Evolutionary conservation across 2,113 vertebrate species (phyloP).

Genomic region (Cyprinodon variegatus): DNA sequence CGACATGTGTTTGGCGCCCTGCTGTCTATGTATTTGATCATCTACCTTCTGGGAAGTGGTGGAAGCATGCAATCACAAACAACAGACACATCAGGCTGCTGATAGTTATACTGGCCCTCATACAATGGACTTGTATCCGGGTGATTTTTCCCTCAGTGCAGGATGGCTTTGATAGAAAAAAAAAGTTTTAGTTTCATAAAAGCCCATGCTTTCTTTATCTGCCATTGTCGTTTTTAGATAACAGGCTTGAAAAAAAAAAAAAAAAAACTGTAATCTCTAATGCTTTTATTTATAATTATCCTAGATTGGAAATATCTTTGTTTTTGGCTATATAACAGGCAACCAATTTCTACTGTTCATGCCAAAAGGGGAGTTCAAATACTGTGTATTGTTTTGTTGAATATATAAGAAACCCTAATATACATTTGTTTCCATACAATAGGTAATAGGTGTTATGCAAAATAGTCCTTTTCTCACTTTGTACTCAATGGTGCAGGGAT

Average conservation of each 20-base stretch:
- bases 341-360: conserved; percentile 32
- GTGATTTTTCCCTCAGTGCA: conserved; percentile 54
- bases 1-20: conserved; percentile 64
- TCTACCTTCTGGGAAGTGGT: conserved; percentile 70
- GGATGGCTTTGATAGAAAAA: conserved; percentile 60
- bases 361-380: conserved; percentile 21
- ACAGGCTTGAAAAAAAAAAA: conserved; percentile 61
- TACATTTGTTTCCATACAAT: conserved; percentile 15
- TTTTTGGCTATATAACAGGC: conserved; percentile 43
- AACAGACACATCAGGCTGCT: conserved; percentile 67
- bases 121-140: conserved; percentile 69
- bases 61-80: conserved; percentile 58
- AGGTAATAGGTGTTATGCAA: conserved; percentile 52
- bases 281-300: conserved; percentile 65
- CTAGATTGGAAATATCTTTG: conserved; percentile 55
- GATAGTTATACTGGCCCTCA: conserved; percentile 54
- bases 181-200: conserved; percentile 57
- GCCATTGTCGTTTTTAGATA: conserved; percentile 66
- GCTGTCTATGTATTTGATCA: conserved; percentile 71
- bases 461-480: conserved; percentile 36
- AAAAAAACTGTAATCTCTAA: conserved; percentile 59
- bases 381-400: conserved; percentile 34
- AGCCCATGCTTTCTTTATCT: conserved; percentile 51
- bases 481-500: conserved; percentile 46
- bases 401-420: conserved; percentile 25